Percentiles rank a stretch among this genome's conserved stretches.
phyloP scores from a whole-genome alignment of 2,888 invertebrate genomes.

The Malthinus seriepunctatus region DNA sequence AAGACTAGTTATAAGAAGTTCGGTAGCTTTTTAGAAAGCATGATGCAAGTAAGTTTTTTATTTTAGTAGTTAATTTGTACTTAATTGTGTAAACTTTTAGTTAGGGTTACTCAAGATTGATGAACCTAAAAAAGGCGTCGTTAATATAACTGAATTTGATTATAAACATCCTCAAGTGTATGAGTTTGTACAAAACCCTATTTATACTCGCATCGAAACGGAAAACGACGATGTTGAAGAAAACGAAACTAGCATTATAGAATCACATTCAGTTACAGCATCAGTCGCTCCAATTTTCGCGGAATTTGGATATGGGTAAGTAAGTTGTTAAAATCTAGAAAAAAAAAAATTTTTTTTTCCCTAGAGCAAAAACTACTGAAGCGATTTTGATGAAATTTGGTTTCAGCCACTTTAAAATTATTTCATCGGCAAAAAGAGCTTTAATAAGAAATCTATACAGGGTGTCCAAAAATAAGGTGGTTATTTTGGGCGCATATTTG shows the following conservation, averaged over 20 bases:
- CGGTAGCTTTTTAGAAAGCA: conserved; percentile 78
- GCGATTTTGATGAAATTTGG: no score
- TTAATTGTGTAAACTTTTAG: conserved; percentile 43
- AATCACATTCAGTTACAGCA: conserved; percentile 71
- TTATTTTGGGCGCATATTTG: no score
- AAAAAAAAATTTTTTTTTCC: conserved; percentile 9
- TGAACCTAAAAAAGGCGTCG: conserved; percentile 78
- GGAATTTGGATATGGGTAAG: conserved; percentile 60
- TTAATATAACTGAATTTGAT: conserved; percentile 71
- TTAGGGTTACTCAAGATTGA: conserved; percentile 65
- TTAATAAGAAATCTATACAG: no score
- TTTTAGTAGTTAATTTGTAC: no score
- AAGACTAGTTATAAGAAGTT: conserved; percentile 89
- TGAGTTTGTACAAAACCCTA: conserved; percentile 54
- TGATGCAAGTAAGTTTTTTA: conserved; percentile 62
- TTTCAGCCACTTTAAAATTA: no score
- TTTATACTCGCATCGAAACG: conserved; percentile 42
- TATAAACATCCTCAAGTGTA: conserved; percentile 61
- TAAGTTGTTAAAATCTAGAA: conserved; percentile 37
- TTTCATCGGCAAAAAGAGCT: no score
- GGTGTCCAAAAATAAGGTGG: no score
- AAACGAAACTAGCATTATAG: conserved; percentile 58
- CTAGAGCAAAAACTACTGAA: no score
- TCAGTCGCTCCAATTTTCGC: conserved; percentile 66
- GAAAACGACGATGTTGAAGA: conserved; percentile 37